phyloP scores from a whole-genome alignment of 1,140 invertebrate genomes.

The Nasonia giraulti region DNA sequence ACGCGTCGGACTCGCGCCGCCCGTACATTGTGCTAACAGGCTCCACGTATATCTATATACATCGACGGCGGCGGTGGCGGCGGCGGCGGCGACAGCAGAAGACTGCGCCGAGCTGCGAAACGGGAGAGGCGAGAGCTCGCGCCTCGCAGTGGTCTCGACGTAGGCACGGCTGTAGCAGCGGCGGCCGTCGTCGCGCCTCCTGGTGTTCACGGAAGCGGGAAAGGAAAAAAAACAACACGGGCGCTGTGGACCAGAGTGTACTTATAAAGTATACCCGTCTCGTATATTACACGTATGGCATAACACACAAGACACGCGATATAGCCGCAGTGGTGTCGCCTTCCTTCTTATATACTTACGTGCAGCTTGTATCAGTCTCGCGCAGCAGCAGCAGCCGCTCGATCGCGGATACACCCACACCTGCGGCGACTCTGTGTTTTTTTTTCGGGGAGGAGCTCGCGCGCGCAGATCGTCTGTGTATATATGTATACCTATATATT shows the following conservation, averaged over 20 bases:
- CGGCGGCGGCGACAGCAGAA: neutral
- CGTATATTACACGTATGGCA: neutral
- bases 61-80: neutral
- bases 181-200: constrained; percentile 55
- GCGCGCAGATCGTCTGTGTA: neutral
- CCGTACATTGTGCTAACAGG: too few species aligned
- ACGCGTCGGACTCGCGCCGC: neutral
- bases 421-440: constrained; percentile 20
- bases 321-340: neutral
- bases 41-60: neutral
- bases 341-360: neutral
- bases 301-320: neutral
- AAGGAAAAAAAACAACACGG: constrained; percentile 40
- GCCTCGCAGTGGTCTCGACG: constrained; percentile 33
- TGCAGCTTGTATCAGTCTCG: neutral
- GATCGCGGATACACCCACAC: neutral
- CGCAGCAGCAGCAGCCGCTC: neutral
- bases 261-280: neutral
- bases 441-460: constrained; percentile 8
- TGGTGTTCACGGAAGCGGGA: constrained; percentile 53
- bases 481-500: neutral
- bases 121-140: neutral
- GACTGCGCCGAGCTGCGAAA: neutral
- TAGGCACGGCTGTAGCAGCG: constrained; percentile 31
- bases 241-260: constrained; percentile 1